phyloP scores from a whole-genome alignment of 2,797 vertebrate species.

The Danio kyathit region DNA sequence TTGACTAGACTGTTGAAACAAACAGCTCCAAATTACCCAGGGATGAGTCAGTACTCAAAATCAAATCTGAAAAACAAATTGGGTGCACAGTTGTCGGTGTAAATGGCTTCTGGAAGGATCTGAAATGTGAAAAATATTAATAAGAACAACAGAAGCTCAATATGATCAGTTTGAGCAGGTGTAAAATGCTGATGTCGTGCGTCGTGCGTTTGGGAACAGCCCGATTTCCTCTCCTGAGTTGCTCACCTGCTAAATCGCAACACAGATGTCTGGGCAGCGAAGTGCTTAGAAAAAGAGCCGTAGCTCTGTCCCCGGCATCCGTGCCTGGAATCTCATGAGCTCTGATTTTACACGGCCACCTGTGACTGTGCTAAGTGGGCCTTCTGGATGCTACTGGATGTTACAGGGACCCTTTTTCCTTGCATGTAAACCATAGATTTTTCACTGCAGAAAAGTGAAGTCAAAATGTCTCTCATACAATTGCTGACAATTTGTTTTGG shows the following conservation, averaged over 20 bases:
- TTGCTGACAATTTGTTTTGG: too few species aligned
- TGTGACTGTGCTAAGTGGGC: constrained; percentile 31
- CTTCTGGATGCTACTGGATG: neutral
- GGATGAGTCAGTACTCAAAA: neutral
- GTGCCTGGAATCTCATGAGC: constrained; percentile 31
- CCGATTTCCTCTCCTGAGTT: constrained; percentile 12
- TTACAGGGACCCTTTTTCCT: neutral
- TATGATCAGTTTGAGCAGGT: neutral
- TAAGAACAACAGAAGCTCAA: constrained; percentile 10
- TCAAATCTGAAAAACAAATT: constrained; percentile 5
- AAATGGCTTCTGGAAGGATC: neutral
- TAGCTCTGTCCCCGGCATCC: constrained; percentile 4
- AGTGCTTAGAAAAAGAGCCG: constrained; percentile 21
- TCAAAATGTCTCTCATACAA: too few species aligned
- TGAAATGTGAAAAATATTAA: neutral
- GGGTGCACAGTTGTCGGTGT: neutral
- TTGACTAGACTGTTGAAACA: neutral
- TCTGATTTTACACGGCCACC: constrained; percentile 16
- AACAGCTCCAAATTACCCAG: neutral
- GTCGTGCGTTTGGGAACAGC: neutral
- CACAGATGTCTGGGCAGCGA: constrained; percentile 37
- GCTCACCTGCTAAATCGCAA: constrained; percentile 36
- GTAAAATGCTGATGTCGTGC: constrained; percentile 10
- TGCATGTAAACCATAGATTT: too few species aligned
- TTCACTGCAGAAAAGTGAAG: too few species aligned